A percentile compares a stretch with the other conserved stretches of the same genome.
Evolutionary conservation across 2,888 invertebrate species (phyloP).

Genomic region (Agapostemon virescens): DNA sequence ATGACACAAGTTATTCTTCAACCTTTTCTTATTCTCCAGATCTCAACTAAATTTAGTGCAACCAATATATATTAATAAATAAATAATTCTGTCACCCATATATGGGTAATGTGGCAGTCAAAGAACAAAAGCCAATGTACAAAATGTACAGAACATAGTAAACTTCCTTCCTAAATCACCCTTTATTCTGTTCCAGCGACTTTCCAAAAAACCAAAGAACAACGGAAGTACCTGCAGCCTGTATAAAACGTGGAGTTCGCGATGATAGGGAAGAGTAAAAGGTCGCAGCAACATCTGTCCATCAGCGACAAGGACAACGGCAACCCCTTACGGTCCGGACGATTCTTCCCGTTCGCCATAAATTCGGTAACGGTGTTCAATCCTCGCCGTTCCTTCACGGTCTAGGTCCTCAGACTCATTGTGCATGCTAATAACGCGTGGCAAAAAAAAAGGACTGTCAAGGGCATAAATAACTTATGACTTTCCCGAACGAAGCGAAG

Average conservation of each 20-base stretch:
- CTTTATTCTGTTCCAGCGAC: no score
- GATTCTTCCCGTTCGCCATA: neutral
- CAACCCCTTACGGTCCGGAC: neutral
- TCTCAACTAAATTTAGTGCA: no score
- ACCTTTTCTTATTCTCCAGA: no score
- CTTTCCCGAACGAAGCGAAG: neutral
- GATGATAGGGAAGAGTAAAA: neutral
- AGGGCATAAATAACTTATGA: conserved; percentile 35
- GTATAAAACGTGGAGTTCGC: neutral
- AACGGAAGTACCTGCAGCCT: neutral
- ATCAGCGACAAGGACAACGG: neutral
- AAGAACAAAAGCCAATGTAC: no score
- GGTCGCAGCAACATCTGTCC: conserved; percentile 22
- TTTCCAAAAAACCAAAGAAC: no score
- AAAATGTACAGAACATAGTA: no score
- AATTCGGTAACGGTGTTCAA: neutral
- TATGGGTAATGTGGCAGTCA: no score
- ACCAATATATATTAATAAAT: no score
- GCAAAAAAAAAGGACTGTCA: conserved; percentile 49
- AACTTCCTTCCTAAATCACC: no score
- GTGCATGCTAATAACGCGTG: conserved; percentile 64
- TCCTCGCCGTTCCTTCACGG: conserved; percentile 6
- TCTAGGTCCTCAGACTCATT: conserved; percentile 37
- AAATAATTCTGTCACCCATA: no score
- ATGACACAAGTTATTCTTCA: no score